Percentiles rank a stretch among this genome's conserved stretches.
Evolutionary conservation across 1,140 invertebrate genomes (phyloP).

Genomic region (Drosophila rufa): DNA sequence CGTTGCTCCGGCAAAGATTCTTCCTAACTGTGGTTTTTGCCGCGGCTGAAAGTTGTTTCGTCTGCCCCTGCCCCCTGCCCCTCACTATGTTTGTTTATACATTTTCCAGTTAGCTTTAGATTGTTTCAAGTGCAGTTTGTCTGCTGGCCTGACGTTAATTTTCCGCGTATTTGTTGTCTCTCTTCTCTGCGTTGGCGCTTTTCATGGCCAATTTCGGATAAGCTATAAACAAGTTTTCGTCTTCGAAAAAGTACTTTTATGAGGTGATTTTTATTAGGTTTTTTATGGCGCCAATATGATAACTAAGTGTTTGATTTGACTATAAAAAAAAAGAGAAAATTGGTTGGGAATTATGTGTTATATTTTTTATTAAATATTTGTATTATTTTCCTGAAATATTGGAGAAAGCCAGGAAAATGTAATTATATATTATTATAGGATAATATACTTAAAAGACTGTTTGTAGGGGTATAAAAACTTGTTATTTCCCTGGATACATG

Average conservation of each 20-base stretch:
- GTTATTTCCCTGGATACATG: too few species aligned
- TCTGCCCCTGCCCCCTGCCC: constrained; percentile 13
- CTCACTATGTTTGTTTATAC: constrained; percentile 70
- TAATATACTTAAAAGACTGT: too few species aligned
- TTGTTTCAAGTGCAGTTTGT: constrained; percentile 62
- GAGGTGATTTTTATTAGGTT: constrained; percentile 15
- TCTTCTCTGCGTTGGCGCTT: constrained; percentile 23
- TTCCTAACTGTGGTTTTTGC: constrained; percentile 68
- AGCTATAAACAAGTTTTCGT: constrained; percentile 54
- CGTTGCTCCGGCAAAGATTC: constrained; percentile 57
- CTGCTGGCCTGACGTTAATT: constrained; percentile 33
- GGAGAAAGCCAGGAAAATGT: background rate
- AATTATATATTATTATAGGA: background rate
- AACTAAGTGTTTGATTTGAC: background rate
- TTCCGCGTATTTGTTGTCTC: constrained; percentile 28
- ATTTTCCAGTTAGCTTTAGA: constrained; percentile 74
- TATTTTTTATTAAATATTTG: too few species aligned
- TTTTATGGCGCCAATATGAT: constrained; percentile 4
- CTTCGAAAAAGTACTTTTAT: constrained; percentile 9
- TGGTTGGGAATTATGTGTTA: constrained; percentile 7
- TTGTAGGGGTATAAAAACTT: too few species aligned
- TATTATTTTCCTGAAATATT: background rate
- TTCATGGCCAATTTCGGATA: constrained; percentile 49
- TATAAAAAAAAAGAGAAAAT: constrained; percentile 13
- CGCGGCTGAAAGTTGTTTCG: constrained; percentile 69